Base-by-base conservation (phyloP, 2,113 vertebrate genomes). In the Catharus minimus region DNA sequence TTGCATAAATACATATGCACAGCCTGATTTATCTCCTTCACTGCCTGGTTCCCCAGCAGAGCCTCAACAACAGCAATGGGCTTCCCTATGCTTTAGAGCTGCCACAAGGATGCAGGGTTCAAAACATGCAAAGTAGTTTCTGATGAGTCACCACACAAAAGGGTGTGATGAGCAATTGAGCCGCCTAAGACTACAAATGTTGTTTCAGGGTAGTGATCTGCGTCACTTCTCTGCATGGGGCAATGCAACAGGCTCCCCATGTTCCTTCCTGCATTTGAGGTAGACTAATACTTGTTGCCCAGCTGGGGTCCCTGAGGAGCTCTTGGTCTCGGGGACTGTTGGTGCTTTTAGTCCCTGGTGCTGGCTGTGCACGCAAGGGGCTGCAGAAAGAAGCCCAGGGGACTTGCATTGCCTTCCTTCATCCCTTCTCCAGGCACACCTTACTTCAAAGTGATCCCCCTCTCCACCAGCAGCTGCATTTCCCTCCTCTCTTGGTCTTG, bases 341-440 rank as follows among this genome's bases (percentile, higher is more conserved):
- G 36, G 5, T 4, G 2, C 26, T 13, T 67, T 75, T 3, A 8
- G 10, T 60, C 26, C 21, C 17, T 0, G 0, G 21, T 55, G 39
- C 39, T 10, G 6, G 23, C 71, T 7, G 1, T 38, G 33, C 56
- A 21, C 5, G 4, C 0, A 0, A 62, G 10, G 19, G 12, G 5
- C 43, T 44, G 57, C 1, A 2, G 27, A 33, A 21, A 22, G 32
- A 36, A 75, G 33, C 10, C 18, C 39, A 24, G 5, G 30, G 50
- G 11, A 47, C 16, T 74, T 4, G 0, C 1, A 13, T 9, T 8
- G 53, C 28, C 30, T 18, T 67, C 32, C 19, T 85, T 32, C 61
- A 33, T 58, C 30, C 20, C 24, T 72, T 15, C 36, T 41, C 13
- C 0, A 2, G 49, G 5, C 5, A 75, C 5, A 32, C 21, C 21